Evolutionary conservation across 1,140 invertebrate genomes (phyloP).

Genomic region (Sweltsa coloradensis): DNA sequence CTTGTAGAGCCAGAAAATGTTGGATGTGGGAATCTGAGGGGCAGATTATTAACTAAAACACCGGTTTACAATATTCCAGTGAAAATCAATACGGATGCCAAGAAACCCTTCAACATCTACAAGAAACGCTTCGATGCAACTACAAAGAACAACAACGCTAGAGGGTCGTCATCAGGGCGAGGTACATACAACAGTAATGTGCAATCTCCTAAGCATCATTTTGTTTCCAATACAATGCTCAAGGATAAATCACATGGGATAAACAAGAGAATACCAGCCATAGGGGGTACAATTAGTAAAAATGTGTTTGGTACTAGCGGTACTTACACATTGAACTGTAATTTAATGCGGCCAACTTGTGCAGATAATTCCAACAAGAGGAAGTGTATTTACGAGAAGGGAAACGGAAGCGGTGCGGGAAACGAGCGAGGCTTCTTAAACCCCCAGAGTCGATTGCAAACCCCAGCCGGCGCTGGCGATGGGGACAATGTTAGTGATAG

Average conservation of each 20-base stretch:
- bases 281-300: conserved; percentile 1
- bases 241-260: not conserved
- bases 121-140: not conserved
- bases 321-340: conserved; percentile 4
- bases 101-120: not conserved
- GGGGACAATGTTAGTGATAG: not conserved
- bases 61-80: too few relatives aligned
- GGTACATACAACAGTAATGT: not conserved
- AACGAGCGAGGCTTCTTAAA: not conserved
- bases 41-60: too few relatives aligned
- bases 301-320: conserved; percentile 10
- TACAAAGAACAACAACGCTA: not conserved
- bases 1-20: too few relatives aligned
- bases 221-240: not conserved
- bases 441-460: not conserved
- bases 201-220: not conserved
- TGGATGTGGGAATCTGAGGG: too few relatives aligned
- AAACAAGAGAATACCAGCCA: not conserved
- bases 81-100: too few relatives aligned
- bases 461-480: not conserved
- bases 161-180: not conserved
- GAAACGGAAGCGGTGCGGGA: not conserved
- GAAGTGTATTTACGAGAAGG: conserved; percentile 10
- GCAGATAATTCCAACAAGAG: not conserved
- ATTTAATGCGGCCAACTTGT: not conserved